Percentiles rank a stretch among this genome's conserved stretches.
These are phyloP conservation scores for Bubo blakistoni DNA, from an alignment of 2,113 vertebrate genomes.

Conservation along the genomic window DNA sequence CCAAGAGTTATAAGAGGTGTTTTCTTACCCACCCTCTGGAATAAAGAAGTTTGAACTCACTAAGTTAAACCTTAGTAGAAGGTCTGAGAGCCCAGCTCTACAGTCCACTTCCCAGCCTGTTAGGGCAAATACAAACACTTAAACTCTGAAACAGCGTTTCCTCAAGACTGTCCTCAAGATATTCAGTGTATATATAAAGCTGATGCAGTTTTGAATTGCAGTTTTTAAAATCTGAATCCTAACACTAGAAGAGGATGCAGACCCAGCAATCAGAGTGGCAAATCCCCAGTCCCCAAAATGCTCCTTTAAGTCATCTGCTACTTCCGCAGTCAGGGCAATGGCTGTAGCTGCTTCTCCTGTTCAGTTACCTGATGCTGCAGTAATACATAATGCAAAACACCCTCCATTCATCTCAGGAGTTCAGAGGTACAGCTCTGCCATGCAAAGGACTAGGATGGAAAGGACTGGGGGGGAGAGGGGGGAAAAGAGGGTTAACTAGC, in stretches of 20 bases:
- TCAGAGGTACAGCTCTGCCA: background rate
- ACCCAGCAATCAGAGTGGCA: background rate
- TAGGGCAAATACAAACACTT: background rate
- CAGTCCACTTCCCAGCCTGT: background rate
- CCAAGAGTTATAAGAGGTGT: background rate
- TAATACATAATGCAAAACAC: background rate
- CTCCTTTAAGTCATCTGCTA: background rate
- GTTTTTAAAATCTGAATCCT: background rate
- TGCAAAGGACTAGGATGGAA: background rate
- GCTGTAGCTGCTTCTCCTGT: background rate
- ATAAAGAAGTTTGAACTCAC: background rate
- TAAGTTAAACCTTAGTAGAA: background rate
- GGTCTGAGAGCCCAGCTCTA: background rate
- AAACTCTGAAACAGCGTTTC: background rate
- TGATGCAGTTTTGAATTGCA: background rate
- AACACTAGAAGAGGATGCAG: background rate
- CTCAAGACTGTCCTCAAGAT: background rate
- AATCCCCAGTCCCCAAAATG: background rate
- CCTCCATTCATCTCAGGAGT: background rate
- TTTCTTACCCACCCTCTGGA: background rate
- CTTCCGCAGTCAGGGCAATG: accelerated
- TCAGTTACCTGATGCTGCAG: background rate
- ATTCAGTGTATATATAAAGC: background rate
- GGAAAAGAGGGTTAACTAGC: background rate
- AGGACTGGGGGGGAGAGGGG: accelerated